Evolutionary conservation across 2,888 invertebrate genomes (phyloP), one percentile per base, ranked within the genome.

Genomic region (Bellardia pandia): DNA sequence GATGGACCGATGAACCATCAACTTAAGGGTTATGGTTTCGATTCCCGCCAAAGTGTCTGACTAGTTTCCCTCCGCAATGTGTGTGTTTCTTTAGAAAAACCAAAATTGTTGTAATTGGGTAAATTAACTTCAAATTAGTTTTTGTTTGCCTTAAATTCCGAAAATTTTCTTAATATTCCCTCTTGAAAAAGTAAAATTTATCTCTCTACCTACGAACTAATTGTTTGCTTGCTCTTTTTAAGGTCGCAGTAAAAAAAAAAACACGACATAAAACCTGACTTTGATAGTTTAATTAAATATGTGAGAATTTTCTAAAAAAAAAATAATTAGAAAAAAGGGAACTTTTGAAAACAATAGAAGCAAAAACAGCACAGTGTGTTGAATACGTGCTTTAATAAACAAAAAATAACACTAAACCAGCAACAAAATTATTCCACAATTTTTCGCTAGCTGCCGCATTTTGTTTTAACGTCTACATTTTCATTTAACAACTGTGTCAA

Each of bases 401-500:
- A 37, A 40, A 71, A 48, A 56, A 37, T 23, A 68, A 68, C 16
- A 45, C 13, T 3, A 79, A 60, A 45, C 42, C 69, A 64, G 56
- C 51, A 40, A 42, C 45, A 62, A 62, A 37, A 16, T 72, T 30
- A 48, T 60, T 60, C n/a, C 8, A 13, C 9, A 58, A 45, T 30
- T 23, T 64, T 80, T 42, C 13, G 66, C 33, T 58, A 74, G 58
- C 14, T 72, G 62, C 40, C 23, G 48, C 33, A 71, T 42, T 53
- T 23, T 60, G 40, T 53, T 78, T 16, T 58, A 14, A 53, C 30
- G 64, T 56, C 42, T 74, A 75, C 30, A 51, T 8, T 71, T 79
- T 64, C 45, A 48, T 77, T 85, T 64, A 85, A 74, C 85, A 87
- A 74, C 74, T 87, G 86, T 85, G 86, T 81, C 86, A 87, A 87